Evolutionary conservation across 2,888 invertebrate genomes (phyloP), one percentile per base, ranked within the genome.

Genomic region (Megastigmus dorsalis): DNA sequence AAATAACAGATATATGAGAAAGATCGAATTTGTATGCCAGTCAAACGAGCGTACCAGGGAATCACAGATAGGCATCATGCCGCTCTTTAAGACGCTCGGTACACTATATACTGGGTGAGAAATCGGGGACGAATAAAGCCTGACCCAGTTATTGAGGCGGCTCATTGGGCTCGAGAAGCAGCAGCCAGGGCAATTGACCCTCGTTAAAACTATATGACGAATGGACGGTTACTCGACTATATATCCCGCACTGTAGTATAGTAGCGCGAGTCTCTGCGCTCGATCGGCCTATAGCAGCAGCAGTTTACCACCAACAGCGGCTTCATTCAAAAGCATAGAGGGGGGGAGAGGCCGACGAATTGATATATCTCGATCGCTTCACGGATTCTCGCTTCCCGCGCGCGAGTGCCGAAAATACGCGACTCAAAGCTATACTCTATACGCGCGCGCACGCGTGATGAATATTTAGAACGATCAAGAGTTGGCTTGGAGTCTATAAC

Each of bases 141-240:
- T 55, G 66, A 66, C 70, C 75, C 60, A 70, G 70, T 75, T 70
- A 54, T 65, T 20, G 48, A 48, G 33, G 38, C 38, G 54, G 41
- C 36, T 18, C 28, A n/a, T 55, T 43, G 13, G n/a, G 1, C 43
- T 9, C 55, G 41, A 48, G 23, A 13, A n/a, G 41, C 20, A 13
- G 43, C n/a, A n/a, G 30, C 59, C 45, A 45, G 28, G 62, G 54
- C 63, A 75, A 75, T 75, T 75, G 63, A 63, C 67, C 63, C 65
- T 75, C 50, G 75, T 75, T 75, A 68, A 63, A 57, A 54, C 15
- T 23, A 1, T 41, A 68, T 68, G 75, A 67, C 62, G 62, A 45
- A 68, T 75, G 68, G 36, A 57, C 50, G 13, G n/a, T n/a, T n/a
- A n/a, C n/a, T n/a, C n/a, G n/a, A n/a, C n/a, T n/a, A n/a, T n/a